These are phyloP conservation scores for Zaprionus capensis DNA, from an alignment of 1,140 invertebrate species.

Conservation along the genomic window DNA sequence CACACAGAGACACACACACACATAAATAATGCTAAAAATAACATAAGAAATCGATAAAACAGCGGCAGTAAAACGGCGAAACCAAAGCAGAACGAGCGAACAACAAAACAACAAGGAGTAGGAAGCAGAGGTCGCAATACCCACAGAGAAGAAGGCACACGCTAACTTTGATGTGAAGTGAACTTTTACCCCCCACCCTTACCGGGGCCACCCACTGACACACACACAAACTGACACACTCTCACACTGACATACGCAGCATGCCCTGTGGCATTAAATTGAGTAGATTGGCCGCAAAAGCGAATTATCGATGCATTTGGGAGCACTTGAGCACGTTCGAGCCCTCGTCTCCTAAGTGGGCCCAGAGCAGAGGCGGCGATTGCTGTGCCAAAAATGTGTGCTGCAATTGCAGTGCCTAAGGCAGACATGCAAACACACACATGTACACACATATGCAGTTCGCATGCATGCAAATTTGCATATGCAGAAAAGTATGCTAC, in stretches of 20 bases:
- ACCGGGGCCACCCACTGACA: constrained; percentile 19
- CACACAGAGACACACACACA: constrained; percentile 11
- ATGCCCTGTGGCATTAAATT: constrained; percentile 47
- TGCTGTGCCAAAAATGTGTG: constrained; percentile 13
- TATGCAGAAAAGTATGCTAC: constrained; percentile 44
- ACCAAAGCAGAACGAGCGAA: constrained; percentile 45
- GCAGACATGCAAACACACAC: constrained; percentile 4
- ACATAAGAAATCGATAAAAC: constrained; percentile 79
- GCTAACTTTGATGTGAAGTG: constrained; percentile 58
- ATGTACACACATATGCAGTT: constrained; percentile 7
- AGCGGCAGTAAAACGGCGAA: constrained; percentile 58
- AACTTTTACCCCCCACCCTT: constrained; percentile 18
- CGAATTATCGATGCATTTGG: constrained; percentile 77
- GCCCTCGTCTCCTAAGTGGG: constrained; percentile 32
- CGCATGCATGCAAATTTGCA: neutral
- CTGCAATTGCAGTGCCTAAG: constrained; percentile 28
- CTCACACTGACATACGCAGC: constrained; percentile 9
- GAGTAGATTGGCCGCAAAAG: constrained; percentile 73
- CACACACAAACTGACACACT: constrained; percentile 9
- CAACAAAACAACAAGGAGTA: constrained; percentile 36
- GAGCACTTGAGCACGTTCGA: constrained; percentile 72
- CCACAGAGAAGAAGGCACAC: constrained; percentile 25
- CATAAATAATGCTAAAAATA: constrained; percentile 74
- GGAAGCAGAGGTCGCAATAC: constrained; percentile 14
- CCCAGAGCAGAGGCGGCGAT: constrained; percentile 23